Base-by-base conservation (phyloP, 2,888 invertebrate genomes). In the Pseudococcus jackbeardsleyi region DNA sequence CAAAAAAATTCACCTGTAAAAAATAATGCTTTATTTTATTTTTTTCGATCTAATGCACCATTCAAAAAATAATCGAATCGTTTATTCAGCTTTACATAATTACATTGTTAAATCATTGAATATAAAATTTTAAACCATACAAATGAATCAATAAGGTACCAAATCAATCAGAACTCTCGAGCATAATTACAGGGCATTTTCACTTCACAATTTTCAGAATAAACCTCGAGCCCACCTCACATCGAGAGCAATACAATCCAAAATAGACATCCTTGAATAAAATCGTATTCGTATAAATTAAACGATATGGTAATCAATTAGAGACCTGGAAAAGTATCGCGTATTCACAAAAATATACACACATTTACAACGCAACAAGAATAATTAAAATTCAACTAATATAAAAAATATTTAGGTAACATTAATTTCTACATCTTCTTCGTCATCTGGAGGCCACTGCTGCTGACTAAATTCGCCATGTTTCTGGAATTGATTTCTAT, bases 391-490 rank as follows among this genome's bases (percentile, higher is more conserved):
- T 85, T 64, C n/a, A 42, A 59, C 85, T 85, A 86, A 48, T 46
- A 48, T 42, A 72, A 39, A 54, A 39, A 50, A 82, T 82, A 50
- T 33, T 54, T 88, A 88, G 88, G 88, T 88, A 88, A 88, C 88
- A 54, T 88, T 88, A 39, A 88, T 88, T 59, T 88, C 88, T 19
- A 88, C 64, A 42, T 86, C 88, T 48, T 88, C 88, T 82, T 88
- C 88, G 39, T 88, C 88, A 59, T 88, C 88, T 5, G 88, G 88
- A 19, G 88, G 54, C 88, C 88, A 88, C 22, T 82, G 88, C 1
- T 64, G 46, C 26, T 19, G 46, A 15, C 46, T 48, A n/a, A 86
- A 86, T 86, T 79, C 46, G 11, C 17, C 42, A 11, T 82, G 26
- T 42, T 86, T 48, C 12, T 86, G 86, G 39, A 64, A 64, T 9